Percentiles rank a stretch among this genome's conserved stretches.
Evolutionary conservation across 2,888 invertebrate genomes (phyloP).

Genomic region (Campaea margaritaria): DNA sequence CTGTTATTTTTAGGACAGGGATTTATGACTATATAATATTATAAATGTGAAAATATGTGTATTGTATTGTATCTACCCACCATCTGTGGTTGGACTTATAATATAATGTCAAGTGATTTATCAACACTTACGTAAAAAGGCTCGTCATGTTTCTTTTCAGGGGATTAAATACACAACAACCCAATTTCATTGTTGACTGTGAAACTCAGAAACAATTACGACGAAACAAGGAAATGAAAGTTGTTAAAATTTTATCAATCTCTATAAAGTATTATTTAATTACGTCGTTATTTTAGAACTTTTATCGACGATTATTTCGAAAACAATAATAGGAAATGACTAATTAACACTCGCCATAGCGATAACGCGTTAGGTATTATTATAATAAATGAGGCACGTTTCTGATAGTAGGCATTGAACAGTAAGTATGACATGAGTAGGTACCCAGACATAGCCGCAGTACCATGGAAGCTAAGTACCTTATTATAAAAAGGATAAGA

Average conservation of each 20-base stretch:
- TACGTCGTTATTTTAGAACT: conserved; percentile 27
- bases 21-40: too few species aligned
- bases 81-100: too few species aligned
- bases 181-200: neutral
- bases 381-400: neutral
- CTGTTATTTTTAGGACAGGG: too few species aligned
- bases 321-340: conserved; percentile 30
- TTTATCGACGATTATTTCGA: conserved; percentile 27
- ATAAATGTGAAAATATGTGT: too few species aligned
- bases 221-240: conserved; percentile 26
- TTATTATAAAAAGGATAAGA: too few species aligned
- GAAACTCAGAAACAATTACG: neutral
- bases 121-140: too few species aligned
- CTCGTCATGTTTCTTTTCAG: neutral
- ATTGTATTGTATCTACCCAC: too few species aligned
- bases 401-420: too few species aligned
- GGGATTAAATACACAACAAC: neutral
- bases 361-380: conserved; percentile 10
- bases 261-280: conserved; percentile 26
- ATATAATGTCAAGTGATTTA: too few species aligned
- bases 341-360: conserved; percentile 19
- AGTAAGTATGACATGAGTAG: too few species aligned
- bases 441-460: too few species aligned
- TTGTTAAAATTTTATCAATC: conserved; percentile 26
- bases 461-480: too few species aligned